These are phyloP conservation scores for Syngnathus acus DNA, from an alignment of 2,797 vertebrate genomes.

Conservation along the genomic window DNA sequence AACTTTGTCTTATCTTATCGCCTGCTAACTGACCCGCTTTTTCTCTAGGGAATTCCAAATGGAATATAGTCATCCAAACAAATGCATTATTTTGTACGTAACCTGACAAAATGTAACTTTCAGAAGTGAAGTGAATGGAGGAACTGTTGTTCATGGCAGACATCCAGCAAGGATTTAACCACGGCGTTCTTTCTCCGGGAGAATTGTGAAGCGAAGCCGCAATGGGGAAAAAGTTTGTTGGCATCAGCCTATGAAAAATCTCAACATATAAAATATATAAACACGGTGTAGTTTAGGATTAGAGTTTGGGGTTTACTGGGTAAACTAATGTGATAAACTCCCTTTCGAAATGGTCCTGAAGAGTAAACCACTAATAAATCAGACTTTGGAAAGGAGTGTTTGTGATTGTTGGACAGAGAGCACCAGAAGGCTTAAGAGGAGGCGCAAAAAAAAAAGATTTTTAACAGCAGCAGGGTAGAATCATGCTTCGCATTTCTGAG, in stretches of 20 bases:
- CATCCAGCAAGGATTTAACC: slow-evolving; percentile 35
- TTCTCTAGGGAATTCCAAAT: slow-evolving; percentile 32
- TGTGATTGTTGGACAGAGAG: background rate
- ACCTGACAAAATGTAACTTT: slow-evolving; percentile 57
- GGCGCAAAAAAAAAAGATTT: background rate
- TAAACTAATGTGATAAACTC: background rate
- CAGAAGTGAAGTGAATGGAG: slow-evolving; percentile 40
- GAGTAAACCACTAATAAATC: background rate
- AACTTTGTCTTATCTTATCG: background rate
- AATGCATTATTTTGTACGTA: background rate
- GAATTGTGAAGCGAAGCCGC: background rate
- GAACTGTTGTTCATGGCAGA: slow-evolving; percentile 51
- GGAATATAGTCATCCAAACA: background rate
- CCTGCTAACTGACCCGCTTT: slow-evolving; percentile 1
- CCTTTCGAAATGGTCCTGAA: background rate
- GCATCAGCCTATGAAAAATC: too few species aligned
- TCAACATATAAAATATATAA: too few species aligned
- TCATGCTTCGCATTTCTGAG: slow-evolving; percentile 1
- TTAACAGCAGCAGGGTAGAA: background rate
- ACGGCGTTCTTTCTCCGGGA: slow-evolving; percentile 25
- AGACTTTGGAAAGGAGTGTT: background rate
- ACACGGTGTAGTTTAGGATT: too few species aligned
- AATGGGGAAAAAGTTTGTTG: too few species aligned
- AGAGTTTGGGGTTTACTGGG: too few species aligned
- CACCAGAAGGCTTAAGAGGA: background rate